A percentile compares a stretch with the other conserved stretches of the same genome.
Conservation (phyloP, 2,888 invertebrate species). For the Plebejus melissa region DNA sequence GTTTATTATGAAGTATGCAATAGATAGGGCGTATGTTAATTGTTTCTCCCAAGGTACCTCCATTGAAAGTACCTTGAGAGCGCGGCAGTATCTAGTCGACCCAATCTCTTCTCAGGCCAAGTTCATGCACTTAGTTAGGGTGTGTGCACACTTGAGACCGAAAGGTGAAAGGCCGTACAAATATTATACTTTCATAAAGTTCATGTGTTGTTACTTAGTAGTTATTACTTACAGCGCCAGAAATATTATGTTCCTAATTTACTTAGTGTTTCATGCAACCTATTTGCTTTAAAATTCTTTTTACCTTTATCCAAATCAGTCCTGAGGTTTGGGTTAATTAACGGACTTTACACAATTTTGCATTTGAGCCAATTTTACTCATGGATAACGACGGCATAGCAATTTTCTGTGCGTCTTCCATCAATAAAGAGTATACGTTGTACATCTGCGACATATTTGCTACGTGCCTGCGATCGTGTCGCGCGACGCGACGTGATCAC, state of each 20-base stretch:
- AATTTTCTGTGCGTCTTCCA: neutral
- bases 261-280: no score
- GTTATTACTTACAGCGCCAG: no score
- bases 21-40: conserved; percentile 45
- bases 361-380: no score
- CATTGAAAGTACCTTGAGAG: conserved; percentile 42
- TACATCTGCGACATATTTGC: neutral
- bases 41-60: conserved; percentile 42
- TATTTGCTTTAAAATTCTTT: no score
- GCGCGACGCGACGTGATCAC: neutral
- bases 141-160: neutral
- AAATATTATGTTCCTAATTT: no score
- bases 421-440: neutral
- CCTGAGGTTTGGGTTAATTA: no score
- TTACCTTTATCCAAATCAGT: no score
- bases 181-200: no score
- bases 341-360: no score
- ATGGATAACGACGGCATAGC: no score
- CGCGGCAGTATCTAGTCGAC: conserved; percentile 50
- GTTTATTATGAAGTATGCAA: conserved; percentile 29
- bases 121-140: conserved; percentile 49
- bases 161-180: neutral
- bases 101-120: conserved; percentile 58
- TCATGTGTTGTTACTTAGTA: no score
- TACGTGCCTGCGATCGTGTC: neutral